These are phyloP conservation scores for Crocidura indochinensis DNA, from an alignment of 2,797 vertebrate genomes.

Conservation along the genomic window DNA sequence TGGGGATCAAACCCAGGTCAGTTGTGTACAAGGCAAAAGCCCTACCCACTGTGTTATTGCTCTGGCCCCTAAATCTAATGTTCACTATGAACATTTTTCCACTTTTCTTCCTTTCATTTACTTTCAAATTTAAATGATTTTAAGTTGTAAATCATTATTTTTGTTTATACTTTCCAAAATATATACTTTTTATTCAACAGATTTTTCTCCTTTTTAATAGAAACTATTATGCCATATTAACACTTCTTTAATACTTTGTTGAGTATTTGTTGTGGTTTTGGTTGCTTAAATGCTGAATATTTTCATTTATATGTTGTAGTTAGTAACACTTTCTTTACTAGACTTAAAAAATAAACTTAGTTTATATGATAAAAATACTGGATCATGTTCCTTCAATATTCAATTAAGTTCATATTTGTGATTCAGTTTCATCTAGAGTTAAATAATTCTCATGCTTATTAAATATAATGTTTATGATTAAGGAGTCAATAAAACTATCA, in stretches of 20 bases:
- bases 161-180: not conserved
- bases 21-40: too few relatives aligned
- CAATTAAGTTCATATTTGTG: not conserved
- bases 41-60: too few relatives aligned
- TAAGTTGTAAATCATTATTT: not conserved
- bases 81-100: not conserved
- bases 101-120: constrained; percentile 9
- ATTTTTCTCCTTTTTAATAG: not conserved
- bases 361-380: too few relatives aligned
- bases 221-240: not conserved
- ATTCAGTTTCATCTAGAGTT: constrained; percentile 44
- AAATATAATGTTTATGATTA: too few relatives aligned
- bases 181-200: constrained; percentile 4
- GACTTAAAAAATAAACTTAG: too few relatives aligned
- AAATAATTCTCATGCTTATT: constrained; percentile 35
- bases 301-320: not conserved
- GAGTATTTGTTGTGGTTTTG: not conserved
- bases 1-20: too few relatives aligned
- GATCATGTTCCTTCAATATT: too few relatives aligned
- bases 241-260: not conserved
- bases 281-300: too few relatives aligned
- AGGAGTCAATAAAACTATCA: constrained; percentile 14
- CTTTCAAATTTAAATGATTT: not conserved
- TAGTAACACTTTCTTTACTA: constrained; percentile 33
- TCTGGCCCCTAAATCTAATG: too few relatives aligned